Evolutionary conservation across 2,888 invertebrate genomes (phyloP), one percentile per base, ranked within the genome.

Genomic region (Branchellion lobata): DNA sequence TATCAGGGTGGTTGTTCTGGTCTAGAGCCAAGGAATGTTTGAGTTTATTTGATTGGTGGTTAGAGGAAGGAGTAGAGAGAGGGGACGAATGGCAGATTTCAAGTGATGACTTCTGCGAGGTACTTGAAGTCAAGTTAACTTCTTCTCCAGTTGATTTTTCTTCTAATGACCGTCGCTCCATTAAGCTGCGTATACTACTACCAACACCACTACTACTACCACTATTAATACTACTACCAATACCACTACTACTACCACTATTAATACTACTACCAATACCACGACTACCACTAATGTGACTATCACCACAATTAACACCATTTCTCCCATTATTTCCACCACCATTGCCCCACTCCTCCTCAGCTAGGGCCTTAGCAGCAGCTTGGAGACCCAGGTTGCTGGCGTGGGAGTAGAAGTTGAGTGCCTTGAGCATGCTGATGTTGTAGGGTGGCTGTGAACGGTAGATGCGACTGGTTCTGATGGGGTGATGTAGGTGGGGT

Each of bases 331-430:
- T n/a, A 57, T n/a, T n/a, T 14, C 24, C 21, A 57, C 24, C 24
- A 24, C n/a, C 24, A 57, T n/a, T n/a, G 14, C 40, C 40, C 5
- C 40, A n/a, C n/a, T n/a, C n/a, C n/a, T n/a, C n/a, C n/a, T n/a
- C n/a, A n/a, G 34, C 77, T n/a, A n/a, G 29, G n/a, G 51, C 27
- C 61, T 82, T 79, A 31, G 83, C 81, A 65, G 81, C 80, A 1
- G 83, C 79, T 51, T 84, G 84, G 61, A 86, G 82, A 1, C 86
- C 86, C 36, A 84, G 84, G 80, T 83, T 83, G 18, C 84, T 84
- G 76, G 83, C 82, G 31, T 84, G 83, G 8, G 84, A 83, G 81
- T 86, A 86, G 80, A 85, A 86, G 83, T 87, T 86, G 69, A 87
- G 82, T 1, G 86, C 85, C 69, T 86, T 83, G 34, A 86, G 82